Evolutionary conservation across 2,113 vertebrate species (phyloP).

Genomic region (Thalassoma bifasciatum): DNA sequence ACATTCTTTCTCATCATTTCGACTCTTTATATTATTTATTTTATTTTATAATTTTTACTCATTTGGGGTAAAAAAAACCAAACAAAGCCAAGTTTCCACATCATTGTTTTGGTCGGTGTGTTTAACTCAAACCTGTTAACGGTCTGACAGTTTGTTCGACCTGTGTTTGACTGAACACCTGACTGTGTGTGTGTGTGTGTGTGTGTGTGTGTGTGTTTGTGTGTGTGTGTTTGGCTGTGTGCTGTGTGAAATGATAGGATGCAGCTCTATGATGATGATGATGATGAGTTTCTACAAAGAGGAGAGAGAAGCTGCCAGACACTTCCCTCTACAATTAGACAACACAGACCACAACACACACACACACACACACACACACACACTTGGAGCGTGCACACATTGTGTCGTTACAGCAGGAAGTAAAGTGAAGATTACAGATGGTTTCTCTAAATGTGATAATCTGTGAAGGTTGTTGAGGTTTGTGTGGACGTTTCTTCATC

Average conservation of each 20-base stretch:
- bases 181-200: background rate
- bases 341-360: conserved; percentile 48
- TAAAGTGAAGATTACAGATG: background rate
- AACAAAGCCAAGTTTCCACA: no score
- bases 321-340: conserved; percentile 63
- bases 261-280: conserved; percentile 15
- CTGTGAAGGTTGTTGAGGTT: no score
- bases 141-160: background rate
- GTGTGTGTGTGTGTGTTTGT: background rate
- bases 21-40: no score
- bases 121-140: background rate
- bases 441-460: no score
- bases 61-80: no score
- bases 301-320: conserved; percentile 39
- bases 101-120: no score
- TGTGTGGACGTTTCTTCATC: no score
- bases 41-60: no score
- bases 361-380: conserved; percentile 20
- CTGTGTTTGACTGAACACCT: background rate
- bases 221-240: conserved; percentile 10
- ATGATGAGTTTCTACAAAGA: conserved; percentile 48
- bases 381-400: background rate
- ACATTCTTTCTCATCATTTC: no score
- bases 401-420: background rate
- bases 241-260: conserved; percentile 61